These are phyloP conservation scores for Anomalospiza imberbis DNA, from an alignment of 2,797 vertebrate genomes.

Conservation along the genomic window DNA sequence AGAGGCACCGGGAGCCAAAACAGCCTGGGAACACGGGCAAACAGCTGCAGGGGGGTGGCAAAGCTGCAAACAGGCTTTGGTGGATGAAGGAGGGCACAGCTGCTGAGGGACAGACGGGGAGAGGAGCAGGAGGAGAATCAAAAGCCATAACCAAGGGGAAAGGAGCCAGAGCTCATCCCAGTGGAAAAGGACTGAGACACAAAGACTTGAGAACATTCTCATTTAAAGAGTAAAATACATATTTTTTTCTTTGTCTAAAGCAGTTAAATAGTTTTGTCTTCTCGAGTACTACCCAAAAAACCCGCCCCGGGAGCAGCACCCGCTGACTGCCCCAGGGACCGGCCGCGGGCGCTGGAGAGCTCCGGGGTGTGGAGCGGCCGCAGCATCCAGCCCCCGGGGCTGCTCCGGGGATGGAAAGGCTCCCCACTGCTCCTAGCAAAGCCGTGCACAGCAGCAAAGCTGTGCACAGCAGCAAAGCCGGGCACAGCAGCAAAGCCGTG, in stretches of 20 bases:
- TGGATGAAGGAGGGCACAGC: not conserved
- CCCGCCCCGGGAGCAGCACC: fast-evolving
- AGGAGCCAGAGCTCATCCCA: not conserved
- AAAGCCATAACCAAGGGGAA: not conserved
- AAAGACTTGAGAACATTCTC: not conserved
- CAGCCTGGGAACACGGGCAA: not conserved
- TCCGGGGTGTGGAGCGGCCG: fast-evolving
- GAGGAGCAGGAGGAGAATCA: not conserved
- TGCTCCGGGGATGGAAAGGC: not conserved
- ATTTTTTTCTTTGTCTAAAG: not conserved
- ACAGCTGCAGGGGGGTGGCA: not conserved
- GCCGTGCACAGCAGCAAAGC: not conserved
- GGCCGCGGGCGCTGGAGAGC: not conserved
- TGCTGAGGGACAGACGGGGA: not conserved
- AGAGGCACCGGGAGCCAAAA: not conserved
- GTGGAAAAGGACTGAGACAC: not conserved
- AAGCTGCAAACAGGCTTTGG: not conserved
- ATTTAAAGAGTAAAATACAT: not conserved
- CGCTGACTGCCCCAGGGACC: fast-evolving
- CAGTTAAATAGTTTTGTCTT: not conserved
- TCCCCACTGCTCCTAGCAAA: not conserved
- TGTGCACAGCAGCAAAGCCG: not conserved
- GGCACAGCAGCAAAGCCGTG: not conserved
- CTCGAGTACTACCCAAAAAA: not conserved
- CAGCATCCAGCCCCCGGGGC: not conserved